phyloP scores from a whole-genome alignment of 2,113 vertebrate species.

The Ammodytes marinus region DNA sequence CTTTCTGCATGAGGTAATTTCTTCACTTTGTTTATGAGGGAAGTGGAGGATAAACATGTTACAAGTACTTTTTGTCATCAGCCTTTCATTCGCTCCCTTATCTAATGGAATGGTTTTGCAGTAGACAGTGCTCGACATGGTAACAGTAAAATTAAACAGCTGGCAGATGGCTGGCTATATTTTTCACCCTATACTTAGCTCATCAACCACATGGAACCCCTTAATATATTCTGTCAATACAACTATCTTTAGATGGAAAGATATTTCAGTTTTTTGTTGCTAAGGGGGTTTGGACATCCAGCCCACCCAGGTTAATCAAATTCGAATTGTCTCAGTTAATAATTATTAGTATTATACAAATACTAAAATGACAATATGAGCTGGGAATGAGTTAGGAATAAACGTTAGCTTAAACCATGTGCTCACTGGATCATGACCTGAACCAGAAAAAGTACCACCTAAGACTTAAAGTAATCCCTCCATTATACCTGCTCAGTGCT shows the following conservation, averaged over 20 bases:
- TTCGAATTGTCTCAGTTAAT: background rate
- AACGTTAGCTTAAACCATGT: background rate
- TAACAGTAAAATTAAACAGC: background rate
- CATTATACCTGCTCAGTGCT: constrained; percentile 23
- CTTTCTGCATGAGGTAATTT: background rate
- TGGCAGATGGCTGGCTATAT: background rate
- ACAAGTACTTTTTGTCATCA: background rate
- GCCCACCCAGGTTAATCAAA: constrained; percentile 1
- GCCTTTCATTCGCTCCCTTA: background rate
- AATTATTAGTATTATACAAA: background rate
- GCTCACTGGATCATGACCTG: constrained; percentile 10
- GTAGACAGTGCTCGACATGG: background rate
- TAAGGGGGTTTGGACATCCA: background rate
- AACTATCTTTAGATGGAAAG: background rate
- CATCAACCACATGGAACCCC: background rate
- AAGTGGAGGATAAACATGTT: background rate
- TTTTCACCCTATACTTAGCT: background rate
- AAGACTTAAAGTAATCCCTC: constrained; percentile 35
- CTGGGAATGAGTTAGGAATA: background rate
- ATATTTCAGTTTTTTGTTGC: background rate
- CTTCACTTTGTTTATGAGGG: background rate
- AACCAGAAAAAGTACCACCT: background rate
- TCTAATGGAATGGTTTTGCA: constrained; percentile 4
- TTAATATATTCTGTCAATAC: background rate
- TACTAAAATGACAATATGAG: background rate